These are phyloP conservation scores for Onychostruthus taczanowskii DNA, from an alignment of 2,113 vertebrate species.

Conservation along the genomic window DNA sequence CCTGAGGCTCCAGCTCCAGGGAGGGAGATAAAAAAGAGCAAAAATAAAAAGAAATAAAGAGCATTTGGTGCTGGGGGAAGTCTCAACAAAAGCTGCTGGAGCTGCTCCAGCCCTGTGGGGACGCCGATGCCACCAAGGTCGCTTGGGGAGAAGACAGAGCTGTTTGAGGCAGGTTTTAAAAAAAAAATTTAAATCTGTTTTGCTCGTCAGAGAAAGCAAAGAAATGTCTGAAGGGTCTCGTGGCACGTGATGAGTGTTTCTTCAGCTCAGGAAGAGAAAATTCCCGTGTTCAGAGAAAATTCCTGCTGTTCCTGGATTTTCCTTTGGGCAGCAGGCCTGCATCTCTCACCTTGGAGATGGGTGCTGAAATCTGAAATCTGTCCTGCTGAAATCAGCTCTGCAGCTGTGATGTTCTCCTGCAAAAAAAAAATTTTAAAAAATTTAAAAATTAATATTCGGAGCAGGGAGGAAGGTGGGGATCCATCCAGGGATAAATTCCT, in stretches of 20 bases:
- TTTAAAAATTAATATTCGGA: too few relatives aligned
- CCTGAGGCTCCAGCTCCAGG: background rate
- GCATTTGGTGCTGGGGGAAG: constrained; percentile 23
- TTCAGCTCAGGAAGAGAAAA: background rate
- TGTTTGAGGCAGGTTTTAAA: background rate
- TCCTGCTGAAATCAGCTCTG: too few relatives aligned
- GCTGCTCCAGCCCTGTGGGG: background rate
- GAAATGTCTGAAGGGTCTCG: background rate
- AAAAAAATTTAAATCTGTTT: background rate
- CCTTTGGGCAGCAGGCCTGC: too few relatives aligned
- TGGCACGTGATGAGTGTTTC: background rate
- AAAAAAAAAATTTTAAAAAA: background rate
- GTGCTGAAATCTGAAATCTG: background rate
- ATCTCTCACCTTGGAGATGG: background rate
- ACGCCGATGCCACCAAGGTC: background rate
- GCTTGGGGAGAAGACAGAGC: background rate
- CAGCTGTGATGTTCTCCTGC: too few relatives aligned
- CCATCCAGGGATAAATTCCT: too few relatives aligned
- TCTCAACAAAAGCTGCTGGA: constrained; percentile 19
- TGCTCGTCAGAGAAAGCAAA: background rate
- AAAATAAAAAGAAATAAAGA: background rate
- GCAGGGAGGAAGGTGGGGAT: too few relatives aligned
- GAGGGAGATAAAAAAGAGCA: background rate
- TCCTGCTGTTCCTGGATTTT: too few relatives aligned
- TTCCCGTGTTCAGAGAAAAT: background rate